These are phyloP conservation scores for Cyphomyrus plagiostoma DNA, from an alignment of 2,113 vertebrate species.

Conservation along the genomic window DNA sequence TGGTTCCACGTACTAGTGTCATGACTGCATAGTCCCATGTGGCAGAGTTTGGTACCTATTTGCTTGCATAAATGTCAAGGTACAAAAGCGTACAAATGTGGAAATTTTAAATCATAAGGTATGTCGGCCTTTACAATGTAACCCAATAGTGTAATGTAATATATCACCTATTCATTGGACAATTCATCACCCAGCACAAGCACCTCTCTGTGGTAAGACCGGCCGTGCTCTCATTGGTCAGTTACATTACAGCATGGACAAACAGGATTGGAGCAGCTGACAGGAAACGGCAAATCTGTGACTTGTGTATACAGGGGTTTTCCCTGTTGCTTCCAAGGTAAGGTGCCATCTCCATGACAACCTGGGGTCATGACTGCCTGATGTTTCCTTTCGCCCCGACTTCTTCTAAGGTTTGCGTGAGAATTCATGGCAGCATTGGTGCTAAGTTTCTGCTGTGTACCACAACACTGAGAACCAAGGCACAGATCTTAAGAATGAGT, in stretches of 20 bases:
- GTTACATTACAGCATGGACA: not conserved
- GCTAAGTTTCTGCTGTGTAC: not conserved
- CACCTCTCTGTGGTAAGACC: not conserved
- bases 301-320: not conserved
- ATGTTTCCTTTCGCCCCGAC: not conserved
- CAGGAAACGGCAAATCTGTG: not conserved
- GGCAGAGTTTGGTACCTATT: not conserved
- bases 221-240: not conserved
- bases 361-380: not conserved
- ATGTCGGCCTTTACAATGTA: not conserved
- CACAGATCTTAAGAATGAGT: not conserved
- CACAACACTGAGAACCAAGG: not conserved
- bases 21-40: not conserved
- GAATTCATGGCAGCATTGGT: not conserved
- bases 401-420: not conserved
- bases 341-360: not conserved
- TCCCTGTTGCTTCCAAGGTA: not conserved
- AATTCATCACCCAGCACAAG: not conserved
- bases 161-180: not conserved
- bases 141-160: not conserved
- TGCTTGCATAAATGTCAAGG: not conserved
- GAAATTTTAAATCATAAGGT: too few species aligned
- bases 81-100: not conserved
- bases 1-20: not conserved
- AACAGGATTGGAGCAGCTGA: not conserved